phyloP scores from a whole-genome alignment of 2,888 invertebrate genomes.

The Nephrotoma flavescens region DNA sequence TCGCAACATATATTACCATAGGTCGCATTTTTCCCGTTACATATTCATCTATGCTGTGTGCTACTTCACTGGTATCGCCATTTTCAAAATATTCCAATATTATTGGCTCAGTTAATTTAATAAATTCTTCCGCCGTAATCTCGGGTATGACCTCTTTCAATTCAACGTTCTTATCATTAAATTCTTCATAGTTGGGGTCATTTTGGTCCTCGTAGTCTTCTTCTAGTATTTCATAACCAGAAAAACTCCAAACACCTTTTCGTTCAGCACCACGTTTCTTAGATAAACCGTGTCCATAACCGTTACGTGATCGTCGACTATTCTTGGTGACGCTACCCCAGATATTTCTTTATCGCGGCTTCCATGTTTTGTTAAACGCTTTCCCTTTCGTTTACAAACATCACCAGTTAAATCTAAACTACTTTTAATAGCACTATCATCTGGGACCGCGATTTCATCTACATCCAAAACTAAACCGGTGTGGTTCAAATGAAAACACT shows the following conservation, averaged over 20 bases:
- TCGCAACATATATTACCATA: constrained; percentile 30
- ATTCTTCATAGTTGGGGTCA: constrained; percentile 89
- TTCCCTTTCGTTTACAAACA: constrained; percentile 27
- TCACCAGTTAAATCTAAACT: constrained; percentile 23
- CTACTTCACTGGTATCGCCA: constrained; percentile 73
- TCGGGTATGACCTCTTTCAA: constrained; percentile 72
- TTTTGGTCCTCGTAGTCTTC: constrained; percentile 61
- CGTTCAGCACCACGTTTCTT: constrained; percentile 88
- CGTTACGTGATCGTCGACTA: constrained; percentile 71
- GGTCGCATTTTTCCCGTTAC: constrained; percentile 34
- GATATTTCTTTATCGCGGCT: constrained; percentile 29
- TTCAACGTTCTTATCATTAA: constrained; percentile 62
- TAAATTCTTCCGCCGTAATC: constrained; percentile 53
- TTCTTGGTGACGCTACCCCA: constrained; percentile 44
- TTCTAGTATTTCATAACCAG: constrained; percentile 73
- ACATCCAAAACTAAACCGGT: constrained; percentile 18
- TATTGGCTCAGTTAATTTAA: constrained; percentile 63
- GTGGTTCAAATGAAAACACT: background rate
- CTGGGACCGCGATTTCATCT: constrained; percentile 13
- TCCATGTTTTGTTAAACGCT: constrained; percentile 27
- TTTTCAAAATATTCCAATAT: constrained; percentile 84
- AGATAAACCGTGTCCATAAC: constrained; percentile 70
- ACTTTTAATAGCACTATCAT: constrained; percentile 24
- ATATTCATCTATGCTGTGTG: constrained; percentile 57
- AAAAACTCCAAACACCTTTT: constrained; percentile 87